Conservation (phyloP, 1,140 invertebrate species). For the Oreohelix idahoensis region DNA sequence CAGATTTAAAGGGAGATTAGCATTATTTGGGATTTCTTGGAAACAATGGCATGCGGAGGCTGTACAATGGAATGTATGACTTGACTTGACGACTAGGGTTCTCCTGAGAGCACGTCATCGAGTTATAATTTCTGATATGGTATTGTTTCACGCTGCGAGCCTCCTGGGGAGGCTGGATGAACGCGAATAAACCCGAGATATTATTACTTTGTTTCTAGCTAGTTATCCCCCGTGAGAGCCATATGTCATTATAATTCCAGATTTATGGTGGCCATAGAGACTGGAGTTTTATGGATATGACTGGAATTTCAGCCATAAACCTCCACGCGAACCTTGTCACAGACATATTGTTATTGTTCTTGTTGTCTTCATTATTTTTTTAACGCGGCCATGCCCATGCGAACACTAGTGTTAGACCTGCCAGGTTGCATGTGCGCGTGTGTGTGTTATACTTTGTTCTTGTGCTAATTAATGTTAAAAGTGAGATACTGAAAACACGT, state of each 20-base stretch:
- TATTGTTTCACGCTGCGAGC: background rate
- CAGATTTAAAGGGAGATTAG: constrained; percentile 4
- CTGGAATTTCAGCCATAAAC: constrained; percentile 1
- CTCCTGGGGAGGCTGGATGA: background rate
- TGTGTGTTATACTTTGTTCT: no score
- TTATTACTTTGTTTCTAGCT: constrained; percentile 20
- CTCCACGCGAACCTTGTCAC: background rate
- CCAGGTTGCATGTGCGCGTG: no score
- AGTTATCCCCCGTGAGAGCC: constrained; percentile 2
- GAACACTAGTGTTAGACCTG: no score
- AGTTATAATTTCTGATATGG: constrained; percentile 21
- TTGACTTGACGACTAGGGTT: background rate
- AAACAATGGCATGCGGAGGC: constrained; percentile 16
- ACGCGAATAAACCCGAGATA: constrained; percentile 12
- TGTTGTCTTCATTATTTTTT: background rate
- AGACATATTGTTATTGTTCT: background rate
- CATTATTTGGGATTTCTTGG: constrained; percentile 20
- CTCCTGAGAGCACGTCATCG: background rate
- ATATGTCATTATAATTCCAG: constrained; percentile 10
- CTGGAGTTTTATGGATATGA: background rate
- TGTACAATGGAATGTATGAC: constrained; percentile 7
- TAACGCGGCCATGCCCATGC: no score
- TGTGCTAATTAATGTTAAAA: no score
- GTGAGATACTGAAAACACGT: no score
- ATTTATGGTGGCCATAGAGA: constrained; percentile 11